A percentile compares a stretch with the other conserved stretches of the same genome.
phyloP scores from a whole-genome alignment of 2,888 invertebrate genomes.

The Pristionchus fissidentatus region DNA sequence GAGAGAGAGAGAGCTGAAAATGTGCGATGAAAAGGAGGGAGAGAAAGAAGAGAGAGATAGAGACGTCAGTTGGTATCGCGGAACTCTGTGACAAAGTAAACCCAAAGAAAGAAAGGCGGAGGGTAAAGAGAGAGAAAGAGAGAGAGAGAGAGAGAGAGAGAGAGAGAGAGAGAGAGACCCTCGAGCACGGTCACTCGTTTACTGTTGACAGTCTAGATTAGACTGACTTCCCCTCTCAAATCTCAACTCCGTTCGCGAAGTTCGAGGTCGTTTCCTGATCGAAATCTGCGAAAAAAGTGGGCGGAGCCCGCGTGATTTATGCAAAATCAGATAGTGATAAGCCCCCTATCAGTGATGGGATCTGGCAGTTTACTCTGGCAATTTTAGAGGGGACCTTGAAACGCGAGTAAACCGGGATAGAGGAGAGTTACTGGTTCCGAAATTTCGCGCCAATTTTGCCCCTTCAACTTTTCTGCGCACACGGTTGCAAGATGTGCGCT shows the following conservation, averaged over 20 bases:
- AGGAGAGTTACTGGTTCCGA: neutral
- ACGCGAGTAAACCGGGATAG: neutral
- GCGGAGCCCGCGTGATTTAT: neutral
- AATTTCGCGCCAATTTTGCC: conserved; percentile 5
- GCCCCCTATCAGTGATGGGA: neutral
- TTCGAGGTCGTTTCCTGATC: neutral
- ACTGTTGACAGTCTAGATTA: conserved; percentile 46
- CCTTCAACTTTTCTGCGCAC: too few species aligned
- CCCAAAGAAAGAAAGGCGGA: conserved; percentile 49
- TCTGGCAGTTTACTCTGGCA: too few species aligned
- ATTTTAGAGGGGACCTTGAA: neutral
- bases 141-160: conserved; percentile 46
- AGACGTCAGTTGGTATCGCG: conserved; percentile 48
- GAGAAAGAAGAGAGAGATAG: conserved; percentile 9
- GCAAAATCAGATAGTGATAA: conserved; percentile 21
- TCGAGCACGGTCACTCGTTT: conserved; percentile 45
- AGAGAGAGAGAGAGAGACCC: conserved; percentile 48
- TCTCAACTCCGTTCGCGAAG: neutral
- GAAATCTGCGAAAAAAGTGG: neutral
- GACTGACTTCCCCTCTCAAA: neutral
- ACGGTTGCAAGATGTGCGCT: neutral
- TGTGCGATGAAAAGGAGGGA: conserved; percentile 29
- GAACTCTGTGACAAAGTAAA: conserved; percentile 48
- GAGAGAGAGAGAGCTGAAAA: neutral
- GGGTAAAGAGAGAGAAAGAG: conserved; percentile 47